Conservation (phyloP, 1,140 invertebrate genomes). For the Apolygus lucorum region DNA sequence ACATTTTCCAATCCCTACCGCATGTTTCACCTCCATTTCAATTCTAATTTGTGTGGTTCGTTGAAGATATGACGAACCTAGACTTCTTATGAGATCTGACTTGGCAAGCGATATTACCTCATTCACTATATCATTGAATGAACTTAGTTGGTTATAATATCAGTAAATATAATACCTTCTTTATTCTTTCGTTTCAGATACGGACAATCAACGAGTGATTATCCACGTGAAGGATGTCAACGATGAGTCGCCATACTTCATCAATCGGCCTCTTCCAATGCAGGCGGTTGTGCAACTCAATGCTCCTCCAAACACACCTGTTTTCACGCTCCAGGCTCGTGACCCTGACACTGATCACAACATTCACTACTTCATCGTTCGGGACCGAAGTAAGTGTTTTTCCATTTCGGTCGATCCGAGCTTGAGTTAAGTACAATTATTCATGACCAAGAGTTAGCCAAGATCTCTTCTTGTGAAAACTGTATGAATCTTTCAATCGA, state of each 20-base stretch:
- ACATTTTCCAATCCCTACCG: no score
- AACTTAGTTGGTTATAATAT: no score
- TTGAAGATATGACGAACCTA: no score
- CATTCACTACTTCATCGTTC: constrained; percentile 89
- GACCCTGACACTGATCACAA: constrained; percentile 91
- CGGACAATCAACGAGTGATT: constrained; percentile 88
- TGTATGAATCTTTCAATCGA: no score
- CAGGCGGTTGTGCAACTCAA: constrained; percentile 91
- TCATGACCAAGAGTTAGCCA: no score
- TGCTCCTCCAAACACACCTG: constrained; percentile 87
- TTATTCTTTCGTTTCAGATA: constrained; percentile 55
- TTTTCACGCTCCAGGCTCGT: constrained; percentile 88
- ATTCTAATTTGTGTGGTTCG: no score
- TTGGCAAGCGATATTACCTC: no score
- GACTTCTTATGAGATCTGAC: no score
- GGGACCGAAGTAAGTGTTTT: constrained; percentile 61
- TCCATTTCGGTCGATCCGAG: not conserved
- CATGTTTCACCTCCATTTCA: no score
- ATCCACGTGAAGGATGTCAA: constrained; percentile 94
- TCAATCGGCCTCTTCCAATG: constrained; percentile 91
- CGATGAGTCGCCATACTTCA: constrained; percentile 91
- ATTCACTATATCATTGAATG: no score
- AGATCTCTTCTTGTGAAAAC: no score
- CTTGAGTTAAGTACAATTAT: no score
- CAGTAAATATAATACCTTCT: not conserved